phyloP scores from a whole-genome alignment of 2,888 invertebrate genomes.

The Phengaris arion region DNA sequence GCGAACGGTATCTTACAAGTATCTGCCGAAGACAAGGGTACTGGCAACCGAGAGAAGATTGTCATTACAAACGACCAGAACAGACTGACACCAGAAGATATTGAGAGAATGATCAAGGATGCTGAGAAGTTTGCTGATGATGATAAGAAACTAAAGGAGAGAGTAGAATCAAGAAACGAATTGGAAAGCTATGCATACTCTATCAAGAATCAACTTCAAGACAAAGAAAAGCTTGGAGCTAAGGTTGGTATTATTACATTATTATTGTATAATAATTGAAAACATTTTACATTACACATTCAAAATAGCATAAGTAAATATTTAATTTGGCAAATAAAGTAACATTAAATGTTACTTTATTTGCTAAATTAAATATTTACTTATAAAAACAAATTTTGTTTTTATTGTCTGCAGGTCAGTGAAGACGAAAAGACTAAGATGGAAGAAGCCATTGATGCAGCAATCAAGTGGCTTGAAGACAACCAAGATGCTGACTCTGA shows the following conservation, averaged over 20 bases:
- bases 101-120: constrained; percentile 99
- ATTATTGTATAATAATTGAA: too few species aligned
- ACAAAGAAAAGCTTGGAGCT: constrained; percentile 97
- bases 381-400: too few species aligned
- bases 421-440: constrained; percentile 96
- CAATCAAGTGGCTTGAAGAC: constrained; percentile 98
- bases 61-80: constrained; percentile 99
- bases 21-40: constrained; percentile 99
- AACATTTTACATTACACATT: too few species aligned
- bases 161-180: constrained; percentile 97
- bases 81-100: constrained; percentile 97
- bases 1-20: constrained; percentile 97
- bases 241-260: constrained; percentile 76
- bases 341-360: too few species aligned
- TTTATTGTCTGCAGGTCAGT: constrained; percentile 63
- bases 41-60: constrained; percentile 98
- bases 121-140: constrained; percentile 99
- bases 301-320: not conserved
- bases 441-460: constrained; percentile 96
- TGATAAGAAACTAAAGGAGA: constrained; percentile 97
- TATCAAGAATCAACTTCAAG: constrained; percentile 96
- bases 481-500: constrained; percentile 96
- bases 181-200: constrained; percentile 98
- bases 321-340: not conserved
- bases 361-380: too few species aligned